Conservation (phyloP, 2,888 invertebrate species). For the Oscheius onirici region DNA sequence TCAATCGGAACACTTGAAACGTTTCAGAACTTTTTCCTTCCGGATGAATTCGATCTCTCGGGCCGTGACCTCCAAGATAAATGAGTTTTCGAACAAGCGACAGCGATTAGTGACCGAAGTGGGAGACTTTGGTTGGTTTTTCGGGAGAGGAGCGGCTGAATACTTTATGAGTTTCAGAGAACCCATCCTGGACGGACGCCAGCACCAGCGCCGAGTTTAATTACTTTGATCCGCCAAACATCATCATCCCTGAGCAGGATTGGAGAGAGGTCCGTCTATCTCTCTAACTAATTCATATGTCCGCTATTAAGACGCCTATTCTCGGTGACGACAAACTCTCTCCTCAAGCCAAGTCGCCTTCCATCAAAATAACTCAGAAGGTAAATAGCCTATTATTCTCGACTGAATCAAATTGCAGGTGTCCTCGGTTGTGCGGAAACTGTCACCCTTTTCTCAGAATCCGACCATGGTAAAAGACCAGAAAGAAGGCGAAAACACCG, state of each 20-base stretch:
- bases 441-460: conserved; percentile 20
- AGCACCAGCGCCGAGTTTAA: conserved; percentile 28
- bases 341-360: conserved; percentile 15
- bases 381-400: neutral
- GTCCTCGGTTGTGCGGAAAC: conserved; percentile 31
- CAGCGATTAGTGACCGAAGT: conserved; percentile 28
- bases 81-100: conserved; percentile 31
- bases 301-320: conserved; percentile 17
- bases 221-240: conserved; percentile 25
- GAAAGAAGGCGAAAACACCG: neutral
- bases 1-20: neutral
- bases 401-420: conserved; percentile 10
- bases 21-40: neutral
- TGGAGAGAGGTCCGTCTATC: conserved; percentile 23
- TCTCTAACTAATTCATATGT: conserved; percentile 1
- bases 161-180: conserved; percentile 22
- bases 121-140: conserved; percentile 25
- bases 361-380: conserved; percentile 18
- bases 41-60: conserved; percentile 34
- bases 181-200: conserved; percentile 23
- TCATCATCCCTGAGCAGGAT: conserved; percentile 27
- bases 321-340: conserved; percentile 5
- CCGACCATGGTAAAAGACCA: neutral
- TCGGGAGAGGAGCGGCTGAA: neutral
- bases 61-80: conserved; percentile 32